Conservation (phyloP, 2,888 invertebrate species). For the Ceramica pisi region DNA sequence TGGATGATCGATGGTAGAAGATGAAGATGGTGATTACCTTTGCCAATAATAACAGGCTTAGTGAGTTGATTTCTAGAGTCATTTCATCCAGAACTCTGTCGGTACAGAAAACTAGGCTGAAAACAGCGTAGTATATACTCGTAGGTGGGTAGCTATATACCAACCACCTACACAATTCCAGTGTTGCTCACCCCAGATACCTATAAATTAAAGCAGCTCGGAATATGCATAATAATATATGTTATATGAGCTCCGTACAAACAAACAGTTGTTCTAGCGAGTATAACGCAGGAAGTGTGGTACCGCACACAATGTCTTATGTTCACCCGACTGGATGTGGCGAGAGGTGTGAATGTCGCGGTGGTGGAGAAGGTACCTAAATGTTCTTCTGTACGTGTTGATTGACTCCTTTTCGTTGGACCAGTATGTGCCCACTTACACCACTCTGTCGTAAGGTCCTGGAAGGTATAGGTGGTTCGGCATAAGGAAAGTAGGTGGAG, state of each 20-base stretch:
- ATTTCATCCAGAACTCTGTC: neutral
- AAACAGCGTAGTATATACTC: slow-evolving; percentile 25
- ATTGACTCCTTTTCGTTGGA: no score
- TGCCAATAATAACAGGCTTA: neutral
- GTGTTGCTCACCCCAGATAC: slow-evolving; percentile 53
- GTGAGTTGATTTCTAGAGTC: no score
- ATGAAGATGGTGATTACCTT: no score
- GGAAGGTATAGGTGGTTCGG: no score
- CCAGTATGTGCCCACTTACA: no score
- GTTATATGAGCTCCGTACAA: slow-evolving; percentile 81
- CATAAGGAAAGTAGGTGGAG: no score
- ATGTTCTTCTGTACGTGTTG: no score
- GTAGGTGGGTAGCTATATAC: neutral
- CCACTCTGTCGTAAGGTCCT: no score
- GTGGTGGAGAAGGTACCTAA: slow-evolving; percentile 9
- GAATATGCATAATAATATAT: slow-evolving; percentile 78
- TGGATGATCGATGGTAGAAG: no score
- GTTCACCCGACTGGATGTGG: slow-evolving; percentile 84
- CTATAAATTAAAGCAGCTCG: slow-evolving; percentile 63
- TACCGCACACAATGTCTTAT: slow-evolving; percentile 86
- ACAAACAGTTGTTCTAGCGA: slow-evolving; percentile 88
- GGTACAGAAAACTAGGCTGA: slow-evolving; percentile 1
- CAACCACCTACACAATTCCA: slow-evolving; percentile 32
- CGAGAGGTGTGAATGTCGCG: slow-evolving; percentile 51
- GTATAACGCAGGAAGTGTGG: slow-evolving; percentile 83